A percentile compares a stretch with the other conserved stretches of the same genome.
Evolutionary conservation across 2,797 vertebrate genomes (phyloP).

Genomic region (Danio aesculapii): DNA sequence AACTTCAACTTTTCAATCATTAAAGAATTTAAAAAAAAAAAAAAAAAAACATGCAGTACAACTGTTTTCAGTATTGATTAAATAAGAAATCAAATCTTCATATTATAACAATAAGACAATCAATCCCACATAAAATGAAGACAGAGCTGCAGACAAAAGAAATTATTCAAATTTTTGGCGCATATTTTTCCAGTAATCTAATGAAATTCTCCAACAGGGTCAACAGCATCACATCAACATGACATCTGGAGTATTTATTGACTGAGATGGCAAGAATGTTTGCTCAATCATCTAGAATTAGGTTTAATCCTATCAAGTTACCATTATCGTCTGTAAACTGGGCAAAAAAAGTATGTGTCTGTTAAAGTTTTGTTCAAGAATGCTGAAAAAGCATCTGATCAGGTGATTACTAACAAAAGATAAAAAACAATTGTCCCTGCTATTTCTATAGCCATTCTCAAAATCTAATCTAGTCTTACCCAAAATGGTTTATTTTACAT

Average conservation of each 20-base stretch:
- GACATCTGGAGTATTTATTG: neutral
- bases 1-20: too few species aligned
- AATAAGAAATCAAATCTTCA: neutral
- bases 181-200: neutral
- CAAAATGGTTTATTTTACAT: neutral
- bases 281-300: conserved; percentile 13
- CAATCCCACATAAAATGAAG: neutral
- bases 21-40: neutral
- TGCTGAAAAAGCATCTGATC: neutral
- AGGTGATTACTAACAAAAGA: conserved; percentile 1
- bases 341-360: neutral
- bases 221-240: conserved; percentile 5
- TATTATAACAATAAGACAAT: neutral
- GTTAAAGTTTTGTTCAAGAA: conserved; percentile 6
- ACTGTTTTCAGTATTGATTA: neutral
- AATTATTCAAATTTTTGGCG: neutral
- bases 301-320: neutral
- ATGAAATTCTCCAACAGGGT: neutral
- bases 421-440: neutral
- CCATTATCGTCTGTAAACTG: neutral
- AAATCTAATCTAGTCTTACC: neutral
- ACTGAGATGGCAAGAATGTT: conserved; percentile 5
- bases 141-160: neutral
- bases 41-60: neutral
- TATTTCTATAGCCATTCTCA: neutral